Percentiles rank a stretch among this genome's conserved stretches.
These are phyloP conservation scores for Aphrocallistes beatrix DNA, from an alignment of 37 sponge, comb jelly and placozoan genomes.

Conservation along the genomic window DNA sequence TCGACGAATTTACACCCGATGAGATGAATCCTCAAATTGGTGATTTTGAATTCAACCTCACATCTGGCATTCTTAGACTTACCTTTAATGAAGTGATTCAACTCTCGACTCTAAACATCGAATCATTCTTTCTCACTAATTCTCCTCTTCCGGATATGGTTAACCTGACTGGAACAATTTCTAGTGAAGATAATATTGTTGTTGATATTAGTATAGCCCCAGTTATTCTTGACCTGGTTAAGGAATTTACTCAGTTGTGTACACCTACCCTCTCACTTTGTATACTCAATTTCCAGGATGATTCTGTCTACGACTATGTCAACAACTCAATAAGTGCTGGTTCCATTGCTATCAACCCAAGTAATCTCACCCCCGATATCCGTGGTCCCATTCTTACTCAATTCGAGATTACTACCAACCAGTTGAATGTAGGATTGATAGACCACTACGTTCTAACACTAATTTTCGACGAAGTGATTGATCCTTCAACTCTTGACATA, in stretches of 20 bases:
- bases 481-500: conserved; percentile 32
- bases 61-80: conserved; percentile 41
- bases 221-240: not conserved
- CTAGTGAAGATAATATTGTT: not conserved
- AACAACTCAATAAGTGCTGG: not conserved
- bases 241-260: not conserved
- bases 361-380: not conserved
- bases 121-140: not conserved
- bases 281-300: not conserved
- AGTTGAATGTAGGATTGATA: not conserved
- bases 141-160: not conserved
- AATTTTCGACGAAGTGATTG: conserved; percentile 57
- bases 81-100: conserved; percentile 47
- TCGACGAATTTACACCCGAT: conserved; percentile 34
- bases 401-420: not conserved
- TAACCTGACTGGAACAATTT: not conserved
- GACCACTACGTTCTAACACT: conserved; percentile 25
- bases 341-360: not conserved
- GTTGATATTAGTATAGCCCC: not conserved
- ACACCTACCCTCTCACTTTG: not conserved
- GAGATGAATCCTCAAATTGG: conserved; percentile 35
- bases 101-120: not conserved
- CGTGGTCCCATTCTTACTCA: not conserved
- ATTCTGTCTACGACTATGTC: not conserved
- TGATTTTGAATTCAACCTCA: conserved; percentile 41